Evolutionary conservation across 1,140 invertebrate species (phyloP).

Genomic region (Elymnias hypermnestra): DNA sequence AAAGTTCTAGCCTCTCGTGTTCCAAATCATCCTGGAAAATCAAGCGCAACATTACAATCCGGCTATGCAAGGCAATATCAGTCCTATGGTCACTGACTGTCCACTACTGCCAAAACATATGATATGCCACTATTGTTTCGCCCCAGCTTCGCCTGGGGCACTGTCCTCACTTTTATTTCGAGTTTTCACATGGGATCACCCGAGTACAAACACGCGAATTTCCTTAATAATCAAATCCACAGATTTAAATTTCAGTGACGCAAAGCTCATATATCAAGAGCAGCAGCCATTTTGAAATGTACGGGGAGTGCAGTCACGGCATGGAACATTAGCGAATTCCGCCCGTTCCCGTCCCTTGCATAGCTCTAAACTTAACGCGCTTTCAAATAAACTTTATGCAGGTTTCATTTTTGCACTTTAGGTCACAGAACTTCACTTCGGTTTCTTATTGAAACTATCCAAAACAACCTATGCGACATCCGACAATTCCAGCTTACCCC

Average conservation of each 20-base stretch:
- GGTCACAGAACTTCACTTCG: slow-evolving; percentile 67
- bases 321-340: slow-evolving; percentile 72
- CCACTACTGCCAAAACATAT: slow-evolving; percentile 72
- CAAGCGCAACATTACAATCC: slow-evolving; percentile 68
- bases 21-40: slow-evolving; percentile 68
- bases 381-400: slow-evolving; percentile 53
- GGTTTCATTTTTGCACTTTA: slow-evolving; percentile 62
- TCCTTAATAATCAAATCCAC: slow-evolving; percentile 58
- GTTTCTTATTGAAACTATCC: slow-evolving; percentile 71
- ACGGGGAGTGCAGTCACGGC: slow-evolving; percentile 75
- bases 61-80: slow-evolving; percentile 66
- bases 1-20: slow-evolving; percentile 60
- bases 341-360: slow-evolving; percentile 41
- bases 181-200: slow-evolving; percentile 54
- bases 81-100: slow-evolving; percentile 64
- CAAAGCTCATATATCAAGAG: slow-evolving; percentile 76
- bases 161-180: slow-evolving; percentile 43
- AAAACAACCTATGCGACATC: slow-evolving; percentile 77
- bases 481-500: slow-evolving; percentile 77
- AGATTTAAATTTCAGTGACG: slow-evolving; percentile 75
- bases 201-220: slow-evolving; percentile 51
- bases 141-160: slow-evolving; percentile 42
- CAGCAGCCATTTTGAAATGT: slow-evolving; percentile 77
- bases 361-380: slow-evolving; percentile 37
- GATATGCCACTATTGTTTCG: slow-evolving; percentile 66